Base-by-base conservation (phyloP, 1,140 invertebrate genomes). In the Uloborus diversus region DNA sequence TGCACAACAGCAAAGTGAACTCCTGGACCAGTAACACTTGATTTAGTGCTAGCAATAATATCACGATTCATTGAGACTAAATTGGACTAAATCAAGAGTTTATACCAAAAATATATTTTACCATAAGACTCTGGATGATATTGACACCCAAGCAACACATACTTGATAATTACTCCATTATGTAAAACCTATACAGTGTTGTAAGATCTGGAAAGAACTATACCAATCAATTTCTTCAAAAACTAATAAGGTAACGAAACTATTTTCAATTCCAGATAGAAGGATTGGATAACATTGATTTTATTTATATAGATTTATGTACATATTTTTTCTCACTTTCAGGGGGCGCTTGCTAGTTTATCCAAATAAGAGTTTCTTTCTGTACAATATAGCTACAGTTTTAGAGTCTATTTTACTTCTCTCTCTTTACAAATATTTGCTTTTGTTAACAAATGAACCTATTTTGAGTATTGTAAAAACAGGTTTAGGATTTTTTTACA, bases 41-140 rank as follows among this genome's bases (percentile, higher is more conserved):
- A 32, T 27, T 30, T 59, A 9, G 47, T 35, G 42, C 27, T 56
- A 17, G 17, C 33, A 32, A 53, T 28, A 69, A 62, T 62, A 59
- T 53, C 57, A 53, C 33, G 30, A n/a, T 75, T 47, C 14, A 57
- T 20, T 73, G 32, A 64, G 32, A 64, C 61, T 37, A 37, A 65
- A 61, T 64, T 64, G n/a, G 75, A 78, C 62, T 66, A 68, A 78
- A 78, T 47, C 56, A 78, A 76, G 42, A 76, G 75, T 78, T 68
- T 35, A 78, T 78, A 78, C 75, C 75, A 78, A 78, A 78, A 78
- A 78, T 76, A 76, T 78, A 75, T 30, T 62, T 42, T 17, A 42
- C 37, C 37, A 13, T 42, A n/a, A 42, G 37, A 42, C 17, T 42
- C 37, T 42, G 37, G 37, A 42, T 42, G 37, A 42, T 17, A 42